Base-by-base conservation (phyloP, 2,888 invertebrate species). In the Thymelicus acteon region DNA sequence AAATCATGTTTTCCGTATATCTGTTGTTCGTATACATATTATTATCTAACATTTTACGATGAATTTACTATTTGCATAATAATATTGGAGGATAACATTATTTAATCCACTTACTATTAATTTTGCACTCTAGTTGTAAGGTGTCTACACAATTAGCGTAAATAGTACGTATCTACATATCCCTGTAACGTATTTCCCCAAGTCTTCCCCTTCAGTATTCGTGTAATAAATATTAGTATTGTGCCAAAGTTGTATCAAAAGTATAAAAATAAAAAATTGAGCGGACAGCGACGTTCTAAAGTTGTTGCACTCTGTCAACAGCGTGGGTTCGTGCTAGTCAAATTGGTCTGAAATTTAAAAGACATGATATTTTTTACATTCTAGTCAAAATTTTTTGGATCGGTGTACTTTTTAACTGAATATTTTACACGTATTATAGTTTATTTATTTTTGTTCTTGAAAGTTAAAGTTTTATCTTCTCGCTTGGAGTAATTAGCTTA, bases 161-260 rank as follows among this genome's bases (percentile, higher is more conserved):
- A 79, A 84, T 87, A 87, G 83, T 87, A 54, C 54, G 54, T 54
- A 80, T 86, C 80, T 78, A 85, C 91, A 92, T 92, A 93, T 93
- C 92, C 92, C 86, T 75, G 74, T 79, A 76, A 87, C 84, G 88
- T 87, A 86, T 86, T 85, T 78, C 85, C 89, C 86, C 81, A 79
- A 83, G 92, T 92, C 92, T 93, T 93, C 93, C 94, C 93, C 88
- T 86, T 90, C 89, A 88, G 87, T 91, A 91, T 93, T 90, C 86
- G 81, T 77, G 64, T 85, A 86, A 86, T 82, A 80, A 81, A 81
- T 81, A 76, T 78, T 82, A 84, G 80, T 83, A 80, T 84, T 90
- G 92, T 93, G 93, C 93, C 93, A 93, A 93, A 92, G 88, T 89
- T 87, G 84, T 86, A 85, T 88, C 83, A 84, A 74, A 76, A 74